Conservation (phyloP, 2,797 vertebrate species). For the Sus cebifrons region DNA sequence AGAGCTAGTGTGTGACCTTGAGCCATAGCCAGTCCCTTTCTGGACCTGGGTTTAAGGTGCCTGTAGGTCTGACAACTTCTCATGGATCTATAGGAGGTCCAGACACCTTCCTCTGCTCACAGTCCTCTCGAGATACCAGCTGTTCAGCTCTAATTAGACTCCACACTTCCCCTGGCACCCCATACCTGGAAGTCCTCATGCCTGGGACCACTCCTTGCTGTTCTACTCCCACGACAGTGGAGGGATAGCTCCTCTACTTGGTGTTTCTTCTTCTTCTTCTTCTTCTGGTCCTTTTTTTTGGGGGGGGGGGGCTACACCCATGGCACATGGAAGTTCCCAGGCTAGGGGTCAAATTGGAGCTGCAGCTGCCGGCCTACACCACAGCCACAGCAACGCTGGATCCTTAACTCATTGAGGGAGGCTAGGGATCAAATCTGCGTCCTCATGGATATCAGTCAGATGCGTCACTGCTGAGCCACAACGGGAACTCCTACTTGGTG, state of each 20-base stretch:
- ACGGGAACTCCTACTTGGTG: too few relatives aligned
- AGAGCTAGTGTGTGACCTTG: constrained; percentile 60
- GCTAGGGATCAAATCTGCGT: too few relatives aligned
- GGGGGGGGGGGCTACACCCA: too few relatives aligned
- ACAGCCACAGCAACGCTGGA: too few relatives aligned
- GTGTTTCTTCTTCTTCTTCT: not conserved
- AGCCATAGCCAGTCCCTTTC: not conserved
- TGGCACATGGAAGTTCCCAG: too few relatives aligned
- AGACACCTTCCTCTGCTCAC: constrained; percentile 55
- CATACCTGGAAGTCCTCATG: constrained; percentile 61
- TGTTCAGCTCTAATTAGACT: constrained; percentile 72
- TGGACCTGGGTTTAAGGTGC: constrained; percentile 45
- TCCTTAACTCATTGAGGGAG: too few relatives aligned
- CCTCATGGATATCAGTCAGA: too few relatives aligned
- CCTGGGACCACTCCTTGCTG: constrained; percentile 19
- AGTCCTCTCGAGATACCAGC: constrained; percentile 1
- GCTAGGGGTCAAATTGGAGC: too few relatives aligned
- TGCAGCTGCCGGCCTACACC: too few relatives aligned
- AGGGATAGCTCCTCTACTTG: constrained; percentile 23
- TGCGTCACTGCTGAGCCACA: too few relatives aligned
- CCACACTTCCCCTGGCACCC: constrained; percentile 63
- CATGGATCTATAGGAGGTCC: constrained; percentile 57
- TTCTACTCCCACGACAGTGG: constrained; percentile 4
- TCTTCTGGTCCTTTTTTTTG: too few relatives aligned
- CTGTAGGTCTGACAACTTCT: constrained; percentile 61